phyloP scores from a whole-genome alignment of 2,888 invertebrate species.

The Lithophane ornitopus region DNA sequence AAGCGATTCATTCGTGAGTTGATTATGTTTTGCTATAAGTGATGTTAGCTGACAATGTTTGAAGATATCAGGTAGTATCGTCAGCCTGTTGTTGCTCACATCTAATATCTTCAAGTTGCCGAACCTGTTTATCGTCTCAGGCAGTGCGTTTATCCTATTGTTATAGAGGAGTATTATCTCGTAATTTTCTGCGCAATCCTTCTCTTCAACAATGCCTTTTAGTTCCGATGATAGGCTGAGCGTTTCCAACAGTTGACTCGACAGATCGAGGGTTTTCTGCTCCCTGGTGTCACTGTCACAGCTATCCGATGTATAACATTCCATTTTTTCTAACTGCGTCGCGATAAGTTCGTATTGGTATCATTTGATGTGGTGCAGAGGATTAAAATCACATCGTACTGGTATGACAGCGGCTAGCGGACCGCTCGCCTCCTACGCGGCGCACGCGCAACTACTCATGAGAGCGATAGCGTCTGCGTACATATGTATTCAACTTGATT shows the following conservation, averaged over 20 bases:
- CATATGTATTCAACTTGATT: conserved; percentile 46
- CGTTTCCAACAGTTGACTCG: conserved; percentile 89
- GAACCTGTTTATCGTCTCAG: conserved; percentile 92
- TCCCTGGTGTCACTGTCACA: conserved; percentile 94
- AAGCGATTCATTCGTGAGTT: conserved; percentile 95
- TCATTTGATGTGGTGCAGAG: conserved; percentile 58
- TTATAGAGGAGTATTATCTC: conserved; percentile 96
- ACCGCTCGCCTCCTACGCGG: conserved; percentile 73
- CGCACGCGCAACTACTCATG: conserved; percentile 86
- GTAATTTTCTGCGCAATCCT: conserved; percentile 90
- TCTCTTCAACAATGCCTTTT: conserved; percentile 91
- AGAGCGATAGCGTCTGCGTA: conserved; percentile 59
- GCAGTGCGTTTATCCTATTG: conserved; percentile 94
- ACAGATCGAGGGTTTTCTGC: conserved; percentile 93
- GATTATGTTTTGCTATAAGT: conserved; percentile 97
- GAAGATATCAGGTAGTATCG: conserved; percentile 94
- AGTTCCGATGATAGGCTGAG: conserved; percentile 91
- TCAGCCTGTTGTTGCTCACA: conserved; percentile 96
- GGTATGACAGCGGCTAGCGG: conserved; percentile 54
- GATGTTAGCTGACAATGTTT: conserved; percentile 94
- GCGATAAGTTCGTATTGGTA: conserved; percentile 60
- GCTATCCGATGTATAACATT: conserved; percentile 96
- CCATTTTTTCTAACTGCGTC: conserved; percentile 89
- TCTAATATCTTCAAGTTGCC: conserved; percentile 95
- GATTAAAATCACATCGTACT: conserved; percentile 77